Percentiles rank a stretch among this genome's conserved stretches.
Conservation (phyloP, 2,888 invertebrate species). For the Chloroclystis v-ata region DNA sequence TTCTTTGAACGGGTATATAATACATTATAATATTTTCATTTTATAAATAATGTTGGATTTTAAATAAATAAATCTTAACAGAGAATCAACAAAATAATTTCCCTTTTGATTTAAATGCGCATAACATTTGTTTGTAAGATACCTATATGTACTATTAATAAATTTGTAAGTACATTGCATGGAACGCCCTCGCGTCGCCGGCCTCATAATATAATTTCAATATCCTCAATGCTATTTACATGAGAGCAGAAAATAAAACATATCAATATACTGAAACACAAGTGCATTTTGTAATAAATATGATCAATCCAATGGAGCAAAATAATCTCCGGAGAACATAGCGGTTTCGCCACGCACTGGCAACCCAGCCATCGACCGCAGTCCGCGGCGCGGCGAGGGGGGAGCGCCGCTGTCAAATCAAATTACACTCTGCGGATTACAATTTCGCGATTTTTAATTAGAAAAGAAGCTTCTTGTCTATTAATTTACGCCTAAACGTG, state of each 20-base stretch:
- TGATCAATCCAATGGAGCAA: constrained; percentile 1
- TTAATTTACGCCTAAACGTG: constrained; percentile 45
- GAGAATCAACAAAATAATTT: too few species aligned
- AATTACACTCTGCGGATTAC: constrained; percentile 48
- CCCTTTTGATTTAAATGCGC: too few species aligned
- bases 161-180: too few species aligned
- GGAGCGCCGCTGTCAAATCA: constrained; percentile 61
- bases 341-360: constrained; percentile 37
- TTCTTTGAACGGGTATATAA: too few species aligned
- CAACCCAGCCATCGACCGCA: constrained; percentile 68
- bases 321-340: constrained; percentile 31
- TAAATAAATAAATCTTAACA: too few species aligned
- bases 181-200: background rate
- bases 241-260: background rate
- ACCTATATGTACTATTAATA: too few species aligned
- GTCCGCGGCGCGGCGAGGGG: constrained; percentile 43
- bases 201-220: background rate
- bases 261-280: background rate
- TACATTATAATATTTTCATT: too few species aligned
- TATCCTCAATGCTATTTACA: background rate
- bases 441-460: constrained; percentile 53
- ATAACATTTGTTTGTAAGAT: too few species aligned
- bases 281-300: background rate
- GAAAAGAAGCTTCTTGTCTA: constrained; percentile 54
- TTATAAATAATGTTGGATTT: too few species aligned